phyloP scores from a whole-genome alignment of 2,888 invertebrate species.

The Metopia argyrocephala region DNA sequence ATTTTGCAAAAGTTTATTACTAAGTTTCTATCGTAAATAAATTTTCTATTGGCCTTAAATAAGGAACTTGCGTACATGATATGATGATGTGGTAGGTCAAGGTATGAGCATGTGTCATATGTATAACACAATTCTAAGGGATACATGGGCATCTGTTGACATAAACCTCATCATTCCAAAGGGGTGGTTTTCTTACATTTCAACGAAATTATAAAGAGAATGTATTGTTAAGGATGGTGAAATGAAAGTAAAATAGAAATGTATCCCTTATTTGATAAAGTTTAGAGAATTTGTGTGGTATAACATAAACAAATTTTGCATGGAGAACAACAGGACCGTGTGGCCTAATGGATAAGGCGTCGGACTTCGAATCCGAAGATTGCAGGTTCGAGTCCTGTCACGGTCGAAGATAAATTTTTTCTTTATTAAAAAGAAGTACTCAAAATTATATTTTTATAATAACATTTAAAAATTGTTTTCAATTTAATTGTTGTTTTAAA shows the following conservation, averaged over 20 bases:
- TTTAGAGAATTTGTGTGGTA: background rate
- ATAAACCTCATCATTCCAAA: constrained; percentile 1
- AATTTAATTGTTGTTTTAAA: background rate
- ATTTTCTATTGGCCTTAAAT: background rate
- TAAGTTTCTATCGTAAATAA: background rate
- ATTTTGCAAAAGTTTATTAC: background rate
- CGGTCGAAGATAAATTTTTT: constrained; percentile 72
- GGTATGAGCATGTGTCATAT: background rate
- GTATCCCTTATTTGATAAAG: constrained; percentile 39
- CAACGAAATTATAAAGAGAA: background rate
- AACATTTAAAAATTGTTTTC: background rate
- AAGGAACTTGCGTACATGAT: background rate
- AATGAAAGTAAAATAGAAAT: background rate
- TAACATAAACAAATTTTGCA: background rate
- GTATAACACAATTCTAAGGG: background rate
- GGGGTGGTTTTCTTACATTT: constrained; percentile 44
- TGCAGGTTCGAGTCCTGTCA: constrained; percentile 80
- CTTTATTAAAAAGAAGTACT: background rate
- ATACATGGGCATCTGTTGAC: constrained; percentile 20
- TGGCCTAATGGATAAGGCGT: constrained; percentile 80
- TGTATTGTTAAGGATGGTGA: too few species aligned
- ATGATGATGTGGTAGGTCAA: background rate
- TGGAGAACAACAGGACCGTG: constrained; percentile 72
- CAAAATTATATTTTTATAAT: background rate
- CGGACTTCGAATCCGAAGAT: constrained; percentile 80